Evolutionary conservation across 2,888 invertebrate species (phyloP).

Genomic region (Platycnemis pennipes): DNA sequence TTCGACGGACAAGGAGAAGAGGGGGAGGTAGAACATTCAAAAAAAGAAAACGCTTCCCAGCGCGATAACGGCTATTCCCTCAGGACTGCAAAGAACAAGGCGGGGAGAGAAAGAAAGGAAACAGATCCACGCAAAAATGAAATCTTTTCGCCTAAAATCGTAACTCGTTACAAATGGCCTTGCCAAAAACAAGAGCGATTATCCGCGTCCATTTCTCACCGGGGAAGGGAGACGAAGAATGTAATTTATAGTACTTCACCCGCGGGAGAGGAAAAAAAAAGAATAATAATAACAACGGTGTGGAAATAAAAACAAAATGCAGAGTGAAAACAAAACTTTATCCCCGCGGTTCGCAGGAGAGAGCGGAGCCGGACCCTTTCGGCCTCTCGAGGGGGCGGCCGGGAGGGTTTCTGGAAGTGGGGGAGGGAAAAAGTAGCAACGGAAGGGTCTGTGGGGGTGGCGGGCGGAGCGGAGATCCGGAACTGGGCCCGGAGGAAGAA

Average conservation of each 20-base stretch:
- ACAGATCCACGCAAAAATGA: background rate
- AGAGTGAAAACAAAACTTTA: background rate
- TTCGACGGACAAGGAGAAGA: background rate
- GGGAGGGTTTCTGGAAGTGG: background rate
- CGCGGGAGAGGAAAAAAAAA: background rate
- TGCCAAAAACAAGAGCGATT: conserved; percentile 39
- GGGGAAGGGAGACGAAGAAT: background rate
- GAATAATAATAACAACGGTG: background rate
- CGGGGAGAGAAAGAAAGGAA: background rate
- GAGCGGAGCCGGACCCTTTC: background rate
- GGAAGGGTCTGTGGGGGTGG: background rate
- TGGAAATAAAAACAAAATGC: background rate
- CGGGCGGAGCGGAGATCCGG: background rate
- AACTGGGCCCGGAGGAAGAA: background rate
- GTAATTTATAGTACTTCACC: background rate
- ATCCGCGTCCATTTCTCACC: background rate
- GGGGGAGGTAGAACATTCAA: background rate
- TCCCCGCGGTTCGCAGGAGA: background rate
- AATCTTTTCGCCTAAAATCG: background rate
- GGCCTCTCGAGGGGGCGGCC: background rate
- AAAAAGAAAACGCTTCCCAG: background rate
- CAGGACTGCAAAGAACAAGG: background rate
- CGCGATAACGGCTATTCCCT: background rate
- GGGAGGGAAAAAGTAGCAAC: background rate
- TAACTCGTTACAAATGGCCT: conserved; percentile 12